Evolutionary conservation across 2,888 invertebrate genomes (phyloP).

Genomic region (Chrysolina oricalcia): DNA sequence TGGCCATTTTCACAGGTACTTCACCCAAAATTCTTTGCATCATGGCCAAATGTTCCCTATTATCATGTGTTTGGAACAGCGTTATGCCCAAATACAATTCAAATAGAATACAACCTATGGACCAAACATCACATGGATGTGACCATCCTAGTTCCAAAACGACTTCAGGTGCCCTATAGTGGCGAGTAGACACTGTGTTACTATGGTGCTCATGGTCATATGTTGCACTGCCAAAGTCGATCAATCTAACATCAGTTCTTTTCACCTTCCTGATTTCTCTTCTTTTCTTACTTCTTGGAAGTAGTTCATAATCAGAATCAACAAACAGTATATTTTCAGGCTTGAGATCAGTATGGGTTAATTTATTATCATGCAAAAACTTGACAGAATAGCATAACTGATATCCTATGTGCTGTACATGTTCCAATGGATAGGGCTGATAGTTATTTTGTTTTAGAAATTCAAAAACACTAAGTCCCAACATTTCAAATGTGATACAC

Average conservation of each 20-base stretch:
- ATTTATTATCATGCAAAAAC: constrained; percentile 97
- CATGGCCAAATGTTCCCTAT: constrained; percentile 99
- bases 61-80: constrained; percentile 99
- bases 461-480: constrained; percentile 98
- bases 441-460: constrained; percentile 99
- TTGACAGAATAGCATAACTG: constrained; percentile 97
- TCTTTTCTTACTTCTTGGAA: constrained; percentile 85
- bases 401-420: constrained; percentile 97
- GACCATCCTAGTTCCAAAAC: constrained; percentile 99
- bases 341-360: constrained; percentile 99
- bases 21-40: constrained; percentile 99
- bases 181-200: constrained; percentile 98
- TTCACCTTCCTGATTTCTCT: constrained; percentile 91
- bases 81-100: constrained; percentile 98
- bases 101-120: constrained; percentile 99
- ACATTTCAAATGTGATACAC: constrained; percentile 98
- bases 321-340: constrained; percentile 99
- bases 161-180: constrained; percentile 99
- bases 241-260: constrained; percentile 94
- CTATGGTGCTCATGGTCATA: constrained; percentile 99
- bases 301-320: constrained; percentile 91
- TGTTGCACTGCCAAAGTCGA: constrained; percentile 99
- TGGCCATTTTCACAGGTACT: constrained; percentile 93
- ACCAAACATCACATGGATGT: constrained; percentile 99
- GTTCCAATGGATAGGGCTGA: constrained; percentile 97